Conservation (phyloP, 2,888 invertebrate species). For the Eupithecia centaureata region DNA sequence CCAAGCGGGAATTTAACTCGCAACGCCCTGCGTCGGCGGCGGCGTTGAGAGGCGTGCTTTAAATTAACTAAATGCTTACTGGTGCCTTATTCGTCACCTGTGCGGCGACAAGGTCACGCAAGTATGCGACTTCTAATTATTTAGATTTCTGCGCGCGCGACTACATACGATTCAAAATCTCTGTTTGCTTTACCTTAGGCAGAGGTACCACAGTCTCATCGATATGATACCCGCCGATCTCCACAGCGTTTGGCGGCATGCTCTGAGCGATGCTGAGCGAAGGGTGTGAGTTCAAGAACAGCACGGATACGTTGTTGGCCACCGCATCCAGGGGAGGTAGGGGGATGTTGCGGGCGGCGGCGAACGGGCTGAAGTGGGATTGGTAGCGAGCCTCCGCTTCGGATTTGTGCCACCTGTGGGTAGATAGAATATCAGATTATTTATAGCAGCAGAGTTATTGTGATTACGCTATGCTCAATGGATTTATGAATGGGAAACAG, state of each 20-base stretch:
- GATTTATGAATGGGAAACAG: too few relatives aligned
- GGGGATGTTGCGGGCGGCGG: slow-evolving; percentile 51
- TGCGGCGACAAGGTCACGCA: too few relatives aligned
- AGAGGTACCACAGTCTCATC: slow-evolving; percentile 53
- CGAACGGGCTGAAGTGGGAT: slow-evolving; percentile 50
- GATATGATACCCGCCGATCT: slow-evolving; percentile 66
- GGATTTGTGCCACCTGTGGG: slow-evolving; percentile 45
- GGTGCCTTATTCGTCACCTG: too few relatives aligned
- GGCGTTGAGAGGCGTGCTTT: too few relatives aligned
- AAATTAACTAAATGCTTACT: too few relatives aligned
- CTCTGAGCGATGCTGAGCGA: slow-evolving; percentile 52
- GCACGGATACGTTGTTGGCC: slow-evolving; percentile 54
- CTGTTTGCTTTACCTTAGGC: slow-evolving; percentile 68
- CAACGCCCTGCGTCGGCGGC: too few relatives aligned
- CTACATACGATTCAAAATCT: too few relatives aligned
- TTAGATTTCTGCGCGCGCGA: too few relatives aligned
- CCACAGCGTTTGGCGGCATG: slow-evolving; percentile 61
- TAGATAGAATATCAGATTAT: neutral
- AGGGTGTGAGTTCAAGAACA: slow-evolving; percentile 63
- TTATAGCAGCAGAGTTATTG: neutral
- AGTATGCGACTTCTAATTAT: too few relatives aligned
- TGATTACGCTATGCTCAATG: too few relatives aligned
- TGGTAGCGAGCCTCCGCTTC: slow-evolving; percentile 45
- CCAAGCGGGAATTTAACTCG: too few relatives aligned
- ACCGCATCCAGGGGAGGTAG: slow-evolving; percentile 53